Base-by-base conservation (phyloP, 2,113 vertebrate species). In the Elgaria multicarinata region DNA sequence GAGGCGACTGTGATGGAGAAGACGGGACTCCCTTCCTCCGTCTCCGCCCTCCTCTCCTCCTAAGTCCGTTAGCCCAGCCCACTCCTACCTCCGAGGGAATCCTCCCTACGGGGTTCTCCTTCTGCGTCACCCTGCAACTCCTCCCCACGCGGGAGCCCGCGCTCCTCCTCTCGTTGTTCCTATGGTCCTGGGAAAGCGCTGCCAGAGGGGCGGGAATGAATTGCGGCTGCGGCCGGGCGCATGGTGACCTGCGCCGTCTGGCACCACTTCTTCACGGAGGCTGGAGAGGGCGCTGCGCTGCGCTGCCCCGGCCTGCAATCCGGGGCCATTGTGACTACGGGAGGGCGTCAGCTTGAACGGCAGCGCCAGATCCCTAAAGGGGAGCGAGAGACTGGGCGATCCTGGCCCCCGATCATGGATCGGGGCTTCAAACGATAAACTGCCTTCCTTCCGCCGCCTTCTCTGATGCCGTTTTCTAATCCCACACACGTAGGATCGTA, bases 91-190 rank as follows among this genome's bases (percentile, higher is more conserved):
- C 89, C 0, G 55, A 76, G 86, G 64, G 10, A n/a, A 33, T n/a
- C 50, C 46, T 0, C 7, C 22, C 0, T 0, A 0, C 0, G 0
- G 83, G 58, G 31, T 4, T 26, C 33, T 36, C 0, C 0, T 9
- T 0, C 0, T 0, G 9, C 0, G 2, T 83, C 79, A 83, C 72
- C 28, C 79, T 8, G 85, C 42, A 24, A 31, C 71, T n/a, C n/a
- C 53, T 46, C 67, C 33, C 26, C 42, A 3, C 69, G 66, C 33
- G 87, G 55, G 79, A 67, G 55, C 26, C 7, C 24, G 66, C 44
- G 75, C 58, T 64, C 62, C 44, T 31, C 18, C 28, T 12, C 28
- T 1, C 67, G 28, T 44, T n/a, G 3, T 18, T 31, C 66, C 3
- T 80, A 80, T 31, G 74, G 31, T 0, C 0, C 7, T 0, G 0